Evolutionary conservation across 2,888 invertebrate species (phyloP).

Genomic region (Callinectes sapidus): DNA sequence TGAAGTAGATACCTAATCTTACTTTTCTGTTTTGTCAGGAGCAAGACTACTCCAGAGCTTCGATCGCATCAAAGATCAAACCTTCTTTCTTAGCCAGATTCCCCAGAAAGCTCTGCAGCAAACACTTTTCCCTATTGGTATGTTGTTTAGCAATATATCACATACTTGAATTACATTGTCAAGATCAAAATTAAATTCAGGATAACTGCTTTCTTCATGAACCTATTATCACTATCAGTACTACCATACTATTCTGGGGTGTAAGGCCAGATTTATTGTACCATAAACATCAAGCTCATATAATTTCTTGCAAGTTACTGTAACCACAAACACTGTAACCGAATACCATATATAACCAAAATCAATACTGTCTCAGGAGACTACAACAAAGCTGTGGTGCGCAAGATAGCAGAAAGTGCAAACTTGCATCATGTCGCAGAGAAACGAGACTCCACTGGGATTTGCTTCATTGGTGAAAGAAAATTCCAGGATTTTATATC

Average conservation of each 20-base stretch:
- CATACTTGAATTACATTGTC: background rate
- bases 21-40: constrained; percentile 77
- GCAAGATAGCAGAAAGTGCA: constrained; percentile 84
- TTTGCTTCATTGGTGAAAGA: constrained; percentile 96
- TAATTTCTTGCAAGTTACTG: too few relatives aligned
- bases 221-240: too few relatives aligned
- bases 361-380: constrained; percentile 78
- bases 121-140: constrained; percentile 94
- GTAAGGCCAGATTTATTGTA: too few relatives aligned
- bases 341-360: too few relatives aligned
- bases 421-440: constrained; percentile 82
- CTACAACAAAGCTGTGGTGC: constrained; percentile 85
- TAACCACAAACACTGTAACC: too few relatives aligned
- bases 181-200: background rate
- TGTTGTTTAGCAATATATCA: constrained; percentile 73
- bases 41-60: constrained; percentile 83
- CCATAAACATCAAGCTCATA: too few relatives aligned
- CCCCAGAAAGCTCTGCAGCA: constrained; percentile 84
- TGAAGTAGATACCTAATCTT: background rate
- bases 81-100: constrained; percentile 93
- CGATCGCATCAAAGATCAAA: constrained; percentile 93
- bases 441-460: constrained; percentile 93
- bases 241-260: too few relatives aligned
- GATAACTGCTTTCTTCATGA: too few relatives aligned
- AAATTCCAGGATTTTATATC: constrained; percentile 92